phyloP scores from a whole-genome alignment of 2,113 vertebrate species.

The Xiphias gladius region DNA sequence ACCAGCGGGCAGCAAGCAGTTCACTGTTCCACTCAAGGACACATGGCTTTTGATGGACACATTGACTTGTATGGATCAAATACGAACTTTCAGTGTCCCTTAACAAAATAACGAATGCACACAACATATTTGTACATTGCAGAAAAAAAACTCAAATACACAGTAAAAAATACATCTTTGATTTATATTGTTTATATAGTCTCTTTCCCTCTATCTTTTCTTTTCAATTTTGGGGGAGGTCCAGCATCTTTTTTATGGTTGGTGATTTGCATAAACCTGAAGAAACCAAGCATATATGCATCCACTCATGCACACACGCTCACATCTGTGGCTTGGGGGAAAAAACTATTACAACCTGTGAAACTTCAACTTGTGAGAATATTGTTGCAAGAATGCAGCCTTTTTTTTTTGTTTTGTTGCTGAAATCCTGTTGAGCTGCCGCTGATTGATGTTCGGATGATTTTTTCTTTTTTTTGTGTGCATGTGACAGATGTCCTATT shows the following conservation, averaged over 20 bases:
- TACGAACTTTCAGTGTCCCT: not conserved
- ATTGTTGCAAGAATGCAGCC: not conserved
- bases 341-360: not conserved
- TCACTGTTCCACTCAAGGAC: conserved; percentile 30
- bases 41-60: not conserved
- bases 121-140: not conserved
- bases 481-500: conserved; percentile 43
- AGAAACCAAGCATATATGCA: not conserved
- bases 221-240: too few species aligned
- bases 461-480: conserved; percentile 17
- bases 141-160: too few species aligned
- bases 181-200: not conserved
- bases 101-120: not conserved
- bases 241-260: too few species aligned
- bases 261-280: not conserved
- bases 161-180: not conserved
- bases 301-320: not conserved
- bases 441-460: conserved; percentile 41
- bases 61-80: not conserved
- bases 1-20: conserved; percentile 21
- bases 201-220: too few species aligned
- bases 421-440: conserved; percentile 27
- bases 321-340: not conserved
- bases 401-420: conserved; percentile 34
- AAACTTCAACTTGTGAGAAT: conserved; percentile 4